Evolutionary conservation across 1,140 invertebrate genomes (phyloP).

Genomic region (Batillaria attramentaria): DNA sequence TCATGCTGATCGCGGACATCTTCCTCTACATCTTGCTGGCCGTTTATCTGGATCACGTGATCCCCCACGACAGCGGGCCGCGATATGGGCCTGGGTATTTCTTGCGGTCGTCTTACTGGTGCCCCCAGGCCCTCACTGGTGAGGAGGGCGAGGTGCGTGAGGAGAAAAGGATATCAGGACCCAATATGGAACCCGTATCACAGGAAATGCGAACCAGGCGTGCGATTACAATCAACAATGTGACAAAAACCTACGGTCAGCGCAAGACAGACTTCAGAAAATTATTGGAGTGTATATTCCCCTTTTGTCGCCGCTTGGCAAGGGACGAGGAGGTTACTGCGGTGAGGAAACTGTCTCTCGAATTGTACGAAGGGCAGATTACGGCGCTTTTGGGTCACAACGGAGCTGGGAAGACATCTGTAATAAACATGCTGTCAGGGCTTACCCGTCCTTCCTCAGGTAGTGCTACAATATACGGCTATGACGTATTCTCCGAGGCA

Average conservation of each 20-base stretch:
- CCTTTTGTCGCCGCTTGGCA: too few species aligned
- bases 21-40: conserved; percentile 72
- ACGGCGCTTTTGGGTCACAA: conserved; percentile 91
- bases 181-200: too few species aligned
- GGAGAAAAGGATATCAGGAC: conserved; percentile 44
- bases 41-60: conserved; percentile 78
- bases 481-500: conserved; percentile 60
- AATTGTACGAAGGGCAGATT: conserved; percentile 84
- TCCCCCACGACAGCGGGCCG: conserved; percentile 80
- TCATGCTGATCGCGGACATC: conserved; percentile 75
- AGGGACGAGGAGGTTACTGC: too few species aligned
- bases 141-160: not conserved
- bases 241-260: too few species aligned
- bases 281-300: too few species aligned
- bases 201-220: too few species aligned
- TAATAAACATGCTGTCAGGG: conserved; percentile 72
- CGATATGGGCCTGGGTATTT: conserved; percentile 72
- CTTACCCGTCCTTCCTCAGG: conserved; percentile 68
- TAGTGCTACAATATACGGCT: conserved; percentile 63
- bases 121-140: not conserved
- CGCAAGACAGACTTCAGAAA: too few species aligned
- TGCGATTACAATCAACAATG: too few species aligned
- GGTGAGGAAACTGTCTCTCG: conserved; percentile 74
- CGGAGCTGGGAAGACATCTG: conserved; percentile 78
- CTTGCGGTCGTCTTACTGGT: conserved; percentile 81